These are phyloP conservation scores for Dermatophagoides farinae DNA, from an alignment of 1,140 invertebrate species.

Conservation along the genomic window DNA sequence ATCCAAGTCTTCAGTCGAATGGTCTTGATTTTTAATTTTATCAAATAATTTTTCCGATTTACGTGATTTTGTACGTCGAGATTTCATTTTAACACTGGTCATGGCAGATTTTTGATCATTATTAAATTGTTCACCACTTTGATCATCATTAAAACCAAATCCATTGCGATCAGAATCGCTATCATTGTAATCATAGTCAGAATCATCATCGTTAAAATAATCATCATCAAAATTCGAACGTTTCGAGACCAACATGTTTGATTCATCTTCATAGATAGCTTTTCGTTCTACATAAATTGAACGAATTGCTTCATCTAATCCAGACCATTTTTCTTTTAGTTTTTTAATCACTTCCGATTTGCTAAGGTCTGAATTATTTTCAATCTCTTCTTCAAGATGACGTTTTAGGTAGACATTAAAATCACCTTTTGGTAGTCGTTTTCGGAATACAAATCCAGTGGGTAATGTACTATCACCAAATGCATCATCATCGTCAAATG, in stretches of 20 bases:
- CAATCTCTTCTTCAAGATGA: conserved; percentile 21
- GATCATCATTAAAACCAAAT: not conserved
- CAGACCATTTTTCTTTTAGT: conserved; percentile 25
- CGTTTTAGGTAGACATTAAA: conserved; percentile 26
- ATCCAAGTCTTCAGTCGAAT: not conserved
- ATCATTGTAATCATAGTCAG: not conserved
- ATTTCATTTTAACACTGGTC: not conserved
- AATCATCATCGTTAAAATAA: conserved; percentile 2
- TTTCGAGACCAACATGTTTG: not conserved
- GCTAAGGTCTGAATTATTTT: conserved; percentile 25
- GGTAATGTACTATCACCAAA: not conserved
- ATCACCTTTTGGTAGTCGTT: conserved; percentile 7
- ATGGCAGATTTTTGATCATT: not conserved
- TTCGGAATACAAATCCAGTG: not conserved
- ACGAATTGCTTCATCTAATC: conserved; percentile 24
- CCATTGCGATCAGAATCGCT: not conserved
- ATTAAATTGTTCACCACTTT: not conserved
- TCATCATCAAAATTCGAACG: conserved; percentile 5
- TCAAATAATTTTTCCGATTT: conserved; percentile 7
- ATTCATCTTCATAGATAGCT: not conserved
- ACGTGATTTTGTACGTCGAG: not conserved
- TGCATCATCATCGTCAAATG: conserved; percentile 9
- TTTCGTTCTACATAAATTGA: conserved; percentile 12
- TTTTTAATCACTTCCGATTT: conserved; percentile 22
- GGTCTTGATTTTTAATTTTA: not conserved